Percentiles rank a stretch among this genome's conserved stretches.
phyloP scores from a whole-genome alignment of 2,888 invertebrate species.

The Tineola bisselliella region DNA sequence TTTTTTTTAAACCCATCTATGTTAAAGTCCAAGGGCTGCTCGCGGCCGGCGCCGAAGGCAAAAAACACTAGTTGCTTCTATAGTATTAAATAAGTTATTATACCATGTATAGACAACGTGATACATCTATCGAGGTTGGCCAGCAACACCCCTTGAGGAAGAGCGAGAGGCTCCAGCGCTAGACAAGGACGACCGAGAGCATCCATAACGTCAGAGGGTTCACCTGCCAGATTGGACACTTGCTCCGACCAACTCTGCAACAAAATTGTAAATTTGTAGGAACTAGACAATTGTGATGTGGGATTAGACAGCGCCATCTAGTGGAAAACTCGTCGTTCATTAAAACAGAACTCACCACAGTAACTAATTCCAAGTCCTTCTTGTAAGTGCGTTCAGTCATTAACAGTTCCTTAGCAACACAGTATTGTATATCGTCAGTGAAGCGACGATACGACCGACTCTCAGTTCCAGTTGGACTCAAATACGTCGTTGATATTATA shows the following conservation, averaged over 20 bases:
- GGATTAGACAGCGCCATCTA: too few relatives aligned
- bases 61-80: too few relatives aligned
- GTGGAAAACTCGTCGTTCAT: too few relatives aligned
- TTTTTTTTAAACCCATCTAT: too few relatives aligned
- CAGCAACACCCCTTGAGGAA: conserved; percentile 83
- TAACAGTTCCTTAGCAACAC: conserved; percentile 89
- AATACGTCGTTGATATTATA: conserved; percentile 41
- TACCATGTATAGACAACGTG: not conserved
- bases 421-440: conserved; percentile 65
- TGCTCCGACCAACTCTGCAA: conserved; percentile 48
- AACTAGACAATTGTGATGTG: too few relatives aligned
- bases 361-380: conserved; percentile 91
- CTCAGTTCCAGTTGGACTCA: conserved; percentile 21
- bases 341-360: conserved; percentile 75
- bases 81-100: too few relatives aligned
- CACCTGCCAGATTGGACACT: conserved; percentile 29
- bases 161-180: conserved; percentile 83
- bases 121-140: conserved; percentile 73
- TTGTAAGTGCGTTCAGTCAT: conserved; percentile 97
- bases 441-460: conserved; percentile 32
- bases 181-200: conserved; percentile 58
- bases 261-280: too few relatives aligned
- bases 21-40: too few relatives aligned
- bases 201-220: conserved; percentile 28
- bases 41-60: too few relatives aligned